Base-by-base conservation (phyloP, 2,888 invertebrate genomes). In the Rotaria macrura region DNA sequence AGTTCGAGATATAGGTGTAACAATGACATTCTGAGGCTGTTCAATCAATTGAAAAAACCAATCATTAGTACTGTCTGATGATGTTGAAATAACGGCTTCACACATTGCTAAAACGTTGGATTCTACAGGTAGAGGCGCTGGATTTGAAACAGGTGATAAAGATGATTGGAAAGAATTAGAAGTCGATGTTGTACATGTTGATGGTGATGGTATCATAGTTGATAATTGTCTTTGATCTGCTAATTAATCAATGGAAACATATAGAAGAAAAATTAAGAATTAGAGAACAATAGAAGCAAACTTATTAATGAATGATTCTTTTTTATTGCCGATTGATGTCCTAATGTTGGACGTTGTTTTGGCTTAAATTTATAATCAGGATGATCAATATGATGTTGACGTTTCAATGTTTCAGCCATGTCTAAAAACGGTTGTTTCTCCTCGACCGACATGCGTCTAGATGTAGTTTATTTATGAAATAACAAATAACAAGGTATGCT, bases 341-440 rank as follows among this genome's bases (percentile, higher is more conserved):
- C 57, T 14, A 2, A 29, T 29, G 29, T 17, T 34, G 65, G 38
- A 34, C 65, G 65, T 65, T 65, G 65, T 43, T 79, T 79, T 43
- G 79, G 79, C 43, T 79, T 40, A 14, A n/a, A 43, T n/a, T 34
- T 23, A 79, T 79, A 79, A n/a, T 43, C 43, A 4, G 43, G 43
- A 79, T 79, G 43, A 79, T 79, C 79, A 40, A 43, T 40, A n/a
- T 79, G 25, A n/a, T 79, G n/a, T 79, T 79, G 79, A n/a, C 43
- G n/a, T 43, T 43, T 40, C 25, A 79, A n/a, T 43, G 40, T 23
- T 79, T 79, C 79, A 43, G 79, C 79, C 43, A 79, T 79, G 14
- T 79, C 79, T 43, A 43, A 79, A n/a, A 79, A 79, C n/a, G 79
- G 79, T 14, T 79, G 79, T 34, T 79, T 79, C 5, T 79, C 79